Conservation (phyloP, 2,113 vertebrate species). For the Megaceryle maxima region DNA sequence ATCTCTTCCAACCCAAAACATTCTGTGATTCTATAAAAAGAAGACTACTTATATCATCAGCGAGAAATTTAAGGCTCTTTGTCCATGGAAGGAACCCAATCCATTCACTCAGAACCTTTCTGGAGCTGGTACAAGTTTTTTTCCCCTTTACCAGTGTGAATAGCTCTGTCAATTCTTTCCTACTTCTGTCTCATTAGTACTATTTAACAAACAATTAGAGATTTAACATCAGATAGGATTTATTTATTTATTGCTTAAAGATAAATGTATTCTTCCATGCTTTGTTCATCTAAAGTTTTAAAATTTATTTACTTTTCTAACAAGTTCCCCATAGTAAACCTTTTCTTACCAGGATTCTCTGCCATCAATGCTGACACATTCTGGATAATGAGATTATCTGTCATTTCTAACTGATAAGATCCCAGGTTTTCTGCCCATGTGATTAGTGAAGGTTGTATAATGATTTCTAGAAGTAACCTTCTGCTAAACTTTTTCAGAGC, state of each 20-base stretch:
- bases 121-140: background rate
- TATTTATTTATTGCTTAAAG: background rate
- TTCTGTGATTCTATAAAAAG: background rate
- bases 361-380: background rate
- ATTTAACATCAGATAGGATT: background rate
- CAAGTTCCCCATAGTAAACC: background rate
- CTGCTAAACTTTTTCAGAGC: background rate
- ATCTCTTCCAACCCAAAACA: too few relatives aligned
- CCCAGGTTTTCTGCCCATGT: background rate
- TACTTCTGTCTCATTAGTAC: background rate
- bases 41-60: background rate
- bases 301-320: background rate
- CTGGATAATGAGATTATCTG: background rate
- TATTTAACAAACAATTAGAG: background rate
- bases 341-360: background rate
- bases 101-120: background rate
- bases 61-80: background rate
- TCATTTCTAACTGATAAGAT: background rate
- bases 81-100: background rate
- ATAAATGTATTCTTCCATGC: background rate
- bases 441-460: background rate
- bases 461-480: background rate
- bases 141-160: background rate
- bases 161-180: background rate
- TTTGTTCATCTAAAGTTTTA: background rate